Evolutionary conservation across 2,888 invertebrate genomes (phyloP), one percentile per base, ranked within the genome.

Genomic region (Agonopterix alstromeriana): DNA sequence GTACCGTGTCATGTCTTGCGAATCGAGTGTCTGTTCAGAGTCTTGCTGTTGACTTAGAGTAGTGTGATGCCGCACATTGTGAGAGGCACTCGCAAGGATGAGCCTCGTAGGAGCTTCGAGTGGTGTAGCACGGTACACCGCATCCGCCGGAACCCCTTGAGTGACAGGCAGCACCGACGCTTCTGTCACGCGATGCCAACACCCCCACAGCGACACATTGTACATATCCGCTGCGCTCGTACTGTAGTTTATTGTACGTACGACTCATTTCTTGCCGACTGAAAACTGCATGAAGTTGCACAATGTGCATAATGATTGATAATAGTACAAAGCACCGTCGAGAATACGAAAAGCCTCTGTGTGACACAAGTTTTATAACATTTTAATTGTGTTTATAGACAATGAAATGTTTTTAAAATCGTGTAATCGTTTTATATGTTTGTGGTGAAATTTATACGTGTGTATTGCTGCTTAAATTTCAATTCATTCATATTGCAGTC

Each of bases 1-100:
- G 84, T 86, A 81, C 78, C 72, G 78, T 72, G 72, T 70, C 74
- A 77, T 82, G 73, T 85, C 70, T 83, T 77, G 77, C 77, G 79
- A 77, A 78, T 83, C 84, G 76, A 83, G 78, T 85, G 78, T 81
- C 78, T 84, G 77, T 81, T 76, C 71, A 72, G 70, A 82, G 70
- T 80, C 77, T 86, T 84, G 83, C 78, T 86, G 82, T 86, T 84
- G 70, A 82, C 65, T 79, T 87, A 85, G 87, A 69, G 81, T 87
- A 87, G 86, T 87, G 84, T 84, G 70, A 80, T 86, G 86, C 78
- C 77, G 82, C 84, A 86, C 85, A 67, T 72, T 70, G 70, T 67
- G 72, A 67, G 72, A 71, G 10, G 63, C 74, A 77, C 77, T 77
- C 74, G 76, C 77, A 73, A 73, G 69, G 75, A 69, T 69, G 83